These are phyloP conservation scores for Tetanocera ferruginea DNA, from an alignment of 2,888 invertebrate genomes.

Conservation along the genomic window DNA sequence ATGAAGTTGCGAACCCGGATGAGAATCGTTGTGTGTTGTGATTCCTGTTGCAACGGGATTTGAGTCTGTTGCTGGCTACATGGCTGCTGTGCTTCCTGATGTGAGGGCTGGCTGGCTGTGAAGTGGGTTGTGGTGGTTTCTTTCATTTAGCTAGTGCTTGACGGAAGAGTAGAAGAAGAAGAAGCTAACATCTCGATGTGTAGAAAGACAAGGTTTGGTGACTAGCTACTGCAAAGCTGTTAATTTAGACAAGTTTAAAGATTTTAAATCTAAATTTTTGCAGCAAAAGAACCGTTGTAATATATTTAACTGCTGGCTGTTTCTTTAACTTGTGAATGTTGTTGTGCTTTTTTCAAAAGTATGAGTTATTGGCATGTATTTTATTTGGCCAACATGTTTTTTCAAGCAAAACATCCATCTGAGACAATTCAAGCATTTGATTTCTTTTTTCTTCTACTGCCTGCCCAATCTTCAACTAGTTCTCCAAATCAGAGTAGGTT, in stretches of 20 bases:
- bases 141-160: background rate
- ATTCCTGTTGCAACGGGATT: conserved; percentile 39
- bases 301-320: no score
- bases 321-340: no score
- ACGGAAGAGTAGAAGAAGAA: background rate
- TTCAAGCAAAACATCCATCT: no score
- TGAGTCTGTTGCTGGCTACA: conserved; percentile 26
- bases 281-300: no score
- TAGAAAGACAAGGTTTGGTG: background rate
- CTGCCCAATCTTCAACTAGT: background rate
- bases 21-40: conserved; percentile 36
- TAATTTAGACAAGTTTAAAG: background rate
- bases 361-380: no score
- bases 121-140: background rate
- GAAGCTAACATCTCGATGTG: background rate
- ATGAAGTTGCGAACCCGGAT: conserved; percentile 38
- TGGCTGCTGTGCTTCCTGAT: conserved; percentile 10
- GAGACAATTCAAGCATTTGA: no score
- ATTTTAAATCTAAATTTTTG: no score
- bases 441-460: no score
- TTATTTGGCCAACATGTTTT: no score
- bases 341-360: no score
- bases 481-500: conserved; percentile 20
- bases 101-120: background rate
- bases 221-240: background rate